Conservation (phyloP, 1,140 invertebrate genomes). For the Gonioctena quinquepunctata region DNA sequence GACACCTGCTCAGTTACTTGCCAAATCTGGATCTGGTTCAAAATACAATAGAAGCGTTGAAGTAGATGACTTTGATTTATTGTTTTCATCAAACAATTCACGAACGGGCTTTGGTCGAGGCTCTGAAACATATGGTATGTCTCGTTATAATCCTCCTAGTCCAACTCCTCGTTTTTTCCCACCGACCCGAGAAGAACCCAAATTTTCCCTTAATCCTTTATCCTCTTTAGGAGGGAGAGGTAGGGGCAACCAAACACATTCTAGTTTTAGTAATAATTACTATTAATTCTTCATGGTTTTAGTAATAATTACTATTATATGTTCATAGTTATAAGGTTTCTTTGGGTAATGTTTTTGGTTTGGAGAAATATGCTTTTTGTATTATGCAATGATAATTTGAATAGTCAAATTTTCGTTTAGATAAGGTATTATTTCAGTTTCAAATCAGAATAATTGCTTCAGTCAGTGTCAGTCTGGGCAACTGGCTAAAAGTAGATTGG, state of each 20-base stretch:
- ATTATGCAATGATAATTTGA: too few relatives aligned
- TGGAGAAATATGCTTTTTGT: too few relatives aligned
- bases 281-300: not conserved
- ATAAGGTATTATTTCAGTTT: too few relatives aligned
- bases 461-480: too few relatives aligned
- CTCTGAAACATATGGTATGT: not conserved
- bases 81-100: not conserved
- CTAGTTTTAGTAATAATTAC: not conserved
- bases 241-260: not conserved
- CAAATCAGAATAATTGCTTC: too few relatives aligned
- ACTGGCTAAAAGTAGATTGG: too few relatives aligned
- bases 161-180: not conserved
- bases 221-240: not conserved
- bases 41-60: not conserved
- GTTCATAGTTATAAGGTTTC: not conserved
- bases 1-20: constrained; percentile 47
- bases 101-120: not conserved
- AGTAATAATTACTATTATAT: not conserved
- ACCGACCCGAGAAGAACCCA: not conserved
- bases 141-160: not conserved
- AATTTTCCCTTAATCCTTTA: not conserved
- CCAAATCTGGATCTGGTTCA: constrained; percentile 6
- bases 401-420: too few relatives aligned
- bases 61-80: constrained; percentile 6
- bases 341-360: not conserved